Percentiles rank a stretch among this genome's conserved stretches.
phyloP scores from a whole-genome alignment of 2,113 vertebrate genomes.

The Pitta sordida region DNA sequence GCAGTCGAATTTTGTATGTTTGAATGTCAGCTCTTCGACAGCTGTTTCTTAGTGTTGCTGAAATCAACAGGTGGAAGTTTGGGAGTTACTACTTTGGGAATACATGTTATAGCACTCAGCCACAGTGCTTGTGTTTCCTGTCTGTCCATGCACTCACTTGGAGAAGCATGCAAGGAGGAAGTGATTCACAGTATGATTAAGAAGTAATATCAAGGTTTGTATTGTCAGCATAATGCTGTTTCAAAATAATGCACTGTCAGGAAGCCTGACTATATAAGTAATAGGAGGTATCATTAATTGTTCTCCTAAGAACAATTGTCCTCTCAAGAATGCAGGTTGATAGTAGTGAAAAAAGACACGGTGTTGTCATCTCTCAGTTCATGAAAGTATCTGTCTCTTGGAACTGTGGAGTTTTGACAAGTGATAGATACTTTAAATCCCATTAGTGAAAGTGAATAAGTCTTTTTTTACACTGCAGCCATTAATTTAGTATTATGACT shows the following conservation, averaged over 20 bases:
- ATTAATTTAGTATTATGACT: background rate
- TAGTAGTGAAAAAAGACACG: background rate
- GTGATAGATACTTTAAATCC: background rate
- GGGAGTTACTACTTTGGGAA: background rate
- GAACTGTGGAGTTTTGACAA: background rate
- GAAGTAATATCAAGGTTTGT: background rate
- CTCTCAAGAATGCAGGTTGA: background rate
- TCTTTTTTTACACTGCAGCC: background rate
- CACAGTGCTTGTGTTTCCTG: background rate
- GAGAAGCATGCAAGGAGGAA: background rate
- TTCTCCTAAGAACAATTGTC: background rate
- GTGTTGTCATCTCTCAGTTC: background rate
- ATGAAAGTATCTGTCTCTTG: background rate
- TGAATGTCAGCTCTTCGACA: background rate
- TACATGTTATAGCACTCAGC: background rate
- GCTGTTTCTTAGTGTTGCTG: background rate
- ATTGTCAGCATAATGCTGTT: background rate
- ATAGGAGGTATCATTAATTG: background rate
- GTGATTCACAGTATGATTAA: background rate
- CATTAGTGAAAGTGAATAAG: background rate
- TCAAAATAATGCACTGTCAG: background rate
- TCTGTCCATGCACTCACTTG: background rate
- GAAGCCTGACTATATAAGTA: background rate
- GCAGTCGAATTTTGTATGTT: background rate
- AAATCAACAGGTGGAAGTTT: background rate